These are phyloP conservation scores for Leguminivora glycinivorella DNA, from an alignment of 1,140 invertebrate genomes.

Conservation along the genomic window DNA sequence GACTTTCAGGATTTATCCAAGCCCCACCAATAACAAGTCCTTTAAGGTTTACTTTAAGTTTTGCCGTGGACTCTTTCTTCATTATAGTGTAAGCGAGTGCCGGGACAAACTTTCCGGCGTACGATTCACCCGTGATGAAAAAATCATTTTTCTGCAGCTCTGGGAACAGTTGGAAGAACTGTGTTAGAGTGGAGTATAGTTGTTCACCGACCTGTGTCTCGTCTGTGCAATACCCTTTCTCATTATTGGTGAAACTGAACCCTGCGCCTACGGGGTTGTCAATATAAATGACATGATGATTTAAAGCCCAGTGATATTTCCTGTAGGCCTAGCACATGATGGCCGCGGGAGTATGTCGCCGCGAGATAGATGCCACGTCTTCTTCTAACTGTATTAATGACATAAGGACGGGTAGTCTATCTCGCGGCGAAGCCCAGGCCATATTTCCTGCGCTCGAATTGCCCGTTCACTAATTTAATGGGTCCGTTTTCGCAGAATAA, in stretches of 20 bases:
- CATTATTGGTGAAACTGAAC: slow-evolving; percentile 82
- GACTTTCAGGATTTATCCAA: background rate
- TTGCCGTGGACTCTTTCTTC: background rate
- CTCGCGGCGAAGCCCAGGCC: too few species aligned
- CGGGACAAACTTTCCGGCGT: background rate
- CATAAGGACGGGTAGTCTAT: too few species aligned
- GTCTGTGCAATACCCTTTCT: slow-evolving; percentile 80
- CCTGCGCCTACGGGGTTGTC: slow-evolving; percentile 90
- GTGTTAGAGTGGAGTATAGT: slow-evolving; percentile 66
- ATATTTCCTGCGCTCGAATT: slow-evolving; percentile 74
- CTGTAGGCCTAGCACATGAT: too few species aligned
- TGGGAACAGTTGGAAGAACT: slow-evolving; percentile 83
- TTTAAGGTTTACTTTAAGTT: background rate
- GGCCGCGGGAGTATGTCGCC: too few species aligned
- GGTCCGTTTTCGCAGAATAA: slow-evolving; percentile 89
- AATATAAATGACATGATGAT: slow-evolving; percentile 86
- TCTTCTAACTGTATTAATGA: too few species aligned
- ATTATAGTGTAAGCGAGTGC: background rate
- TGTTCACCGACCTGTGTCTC: slow-evolving; percentile 81
- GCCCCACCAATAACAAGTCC: background rate
- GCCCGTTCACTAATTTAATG: background rate
- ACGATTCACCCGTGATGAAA: background rate
- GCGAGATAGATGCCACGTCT: too few species aligned
- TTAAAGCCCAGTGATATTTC: slow-evolving; percentile 83
- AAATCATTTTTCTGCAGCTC: slow-evolving; percentile 81